These are phyloP conservation scores for Syngnathus floridae DNA, from an alignment of 2,113 vertebrate genomes.

Conservation along the genomic window DNA sequence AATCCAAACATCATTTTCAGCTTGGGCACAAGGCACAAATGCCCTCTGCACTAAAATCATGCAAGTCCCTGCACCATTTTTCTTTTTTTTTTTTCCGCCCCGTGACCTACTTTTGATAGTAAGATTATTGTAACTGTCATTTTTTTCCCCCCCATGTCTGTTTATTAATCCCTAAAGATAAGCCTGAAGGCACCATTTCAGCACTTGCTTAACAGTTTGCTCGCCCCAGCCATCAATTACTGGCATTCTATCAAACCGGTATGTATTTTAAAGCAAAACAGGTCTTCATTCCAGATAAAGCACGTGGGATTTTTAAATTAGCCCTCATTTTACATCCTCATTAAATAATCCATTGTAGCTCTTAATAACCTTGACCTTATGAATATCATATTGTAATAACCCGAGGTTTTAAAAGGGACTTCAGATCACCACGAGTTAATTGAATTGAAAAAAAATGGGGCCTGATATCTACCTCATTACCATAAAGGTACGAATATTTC, in stretches of 20 bases:
- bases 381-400: constrained; percentile 33
- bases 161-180: constrained; percentile 73
- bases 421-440: constrained; percentile 33
- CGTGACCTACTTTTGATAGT: constrained; percentile 70
- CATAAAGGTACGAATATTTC: constrained; percentile 40
- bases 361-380: constrained; percentile 52
- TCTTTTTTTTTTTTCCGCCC: constrained; percentile 29
- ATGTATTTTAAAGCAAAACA: constrained; percentile 19
- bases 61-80: constrained; percentile 53
- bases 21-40: constrained; percentile 60
- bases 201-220: constrained; percentile 62
- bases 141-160: constrained; percentile 67
- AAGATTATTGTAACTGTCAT: constrained; percentile 76
- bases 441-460: constrained; percentile 26
- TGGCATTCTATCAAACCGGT: constrained; percentile 38
- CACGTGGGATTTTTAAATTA: constrained; percentile 14
- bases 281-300: constrained; percentile 35
- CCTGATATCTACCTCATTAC: constrained; percentile 28
- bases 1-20: constrained; percentile 68
- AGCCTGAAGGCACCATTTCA: constrained; percentile 63
- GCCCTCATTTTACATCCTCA: constrained; percentile 37
- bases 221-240: constrained; percentile 53
- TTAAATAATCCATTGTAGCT: constrained; percentile 29
- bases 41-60: constrained; percentile 62
- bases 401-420: constrained; percentile 30